A percentile compares a stretch with the other conserved stretches of the same genome.
Conservation (phyloP, 2,797 vertebrate genomes). For the Sebastes nivosus region DNA sequence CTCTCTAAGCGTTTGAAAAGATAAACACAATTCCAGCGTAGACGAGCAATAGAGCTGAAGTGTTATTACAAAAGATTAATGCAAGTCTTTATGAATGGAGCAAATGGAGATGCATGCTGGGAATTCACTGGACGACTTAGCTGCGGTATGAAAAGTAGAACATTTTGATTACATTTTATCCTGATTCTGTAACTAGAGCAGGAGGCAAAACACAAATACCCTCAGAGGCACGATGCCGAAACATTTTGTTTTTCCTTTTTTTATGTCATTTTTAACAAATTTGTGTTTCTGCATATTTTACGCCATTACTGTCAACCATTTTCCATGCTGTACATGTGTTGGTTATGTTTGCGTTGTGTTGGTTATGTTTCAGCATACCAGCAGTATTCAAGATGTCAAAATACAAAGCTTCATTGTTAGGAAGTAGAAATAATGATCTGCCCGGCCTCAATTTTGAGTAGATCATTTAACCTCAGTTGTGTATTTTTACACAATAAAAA, state of each 20-base stretch:
- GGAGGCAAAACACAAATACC: not conserved
- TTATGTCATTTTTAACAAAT: not conserved
- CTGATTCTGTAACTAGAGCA: not conserved
- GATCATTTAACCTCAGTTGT: not conserved
- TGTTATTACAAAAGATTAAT: slow-evolving; percentile 65
- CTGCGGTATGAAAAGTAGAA: not conserved
- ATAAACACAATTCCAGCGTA: slow-evolving; percentile 52
- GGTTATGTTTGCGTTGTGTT: not conserved
- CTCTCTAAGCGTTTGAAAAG: slow-evolving; percentile 59
- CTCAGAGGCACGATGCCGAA: not conserved
- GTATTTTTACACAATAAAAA: not conserved
- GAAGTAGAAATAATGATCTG: not conserved
- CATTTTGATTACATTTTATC: not conserved
- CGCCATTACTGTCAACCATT: not conserved
- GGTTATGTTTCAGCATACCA: not conserved
- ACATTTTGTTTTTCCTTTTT: not conserved
- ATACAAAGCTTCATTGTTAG: not conserved
- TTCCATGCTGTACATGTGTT: not conserved
- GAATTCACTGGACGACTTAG: not conserved
- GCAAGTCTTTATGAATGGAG: slow-evolving; percentile 21
- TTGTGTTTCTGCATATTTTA: not conserved
- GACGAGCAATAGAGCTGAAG: slow-evolving; percentile 33
- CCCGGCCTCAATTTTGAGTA: not conserved
- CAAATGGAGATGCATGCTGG: slow-evolving; percentile 5
- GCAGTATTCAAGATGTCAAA: not conserved